phyloP scores from a whole-genome alignment of 2,113 vertebrate species.

The Alces alces region DNA sequence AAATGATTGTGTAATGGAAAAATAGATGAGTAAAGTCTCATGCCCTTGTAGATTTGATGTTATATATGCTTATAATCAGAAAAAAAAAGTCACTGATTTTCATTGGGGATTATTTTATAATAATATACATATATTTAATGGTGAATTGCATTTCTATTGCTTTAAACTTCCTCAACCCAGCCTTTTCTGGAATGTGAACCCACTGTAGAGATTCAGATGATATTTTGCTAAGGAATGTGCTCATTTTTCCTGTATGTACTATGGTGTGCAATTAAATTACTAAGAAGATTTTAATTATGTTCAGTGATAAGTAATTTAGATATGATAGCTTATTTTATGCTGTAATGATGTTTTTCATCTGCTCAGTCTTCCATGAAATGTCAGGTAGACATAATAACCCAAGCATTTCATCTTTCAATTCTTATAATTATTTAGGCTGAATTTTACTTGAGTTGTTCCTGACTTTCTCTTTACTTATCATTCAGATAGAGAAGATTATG shows the following conservation, averaged over 20 bases:
- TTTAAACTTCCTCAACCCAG: not conserved
- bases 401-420: slow-evolving; percentile 38
- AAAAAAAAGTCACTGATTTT: not conserved
- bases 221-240: not conserved
- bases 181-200: not conserved
- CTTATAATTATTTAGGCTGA: slow-evolving; percentile 44
- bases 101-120: not conserved
- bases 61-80: not conserved
- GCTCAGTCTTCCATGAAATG: slow-evolving; percentile 37
- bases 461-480: slow-evolving; percentile 60
- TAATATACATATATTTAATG: not conserved
- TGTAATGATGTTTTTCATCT: slow-evolving; percentile 42
- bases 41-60: not conserved
- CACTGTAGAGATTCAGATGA: not conserved
- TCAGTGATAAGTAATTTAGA: slow-evolving; percentile 27
- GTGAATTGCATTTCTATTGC: not conserved
- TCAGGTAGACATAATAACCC: slow-evolving; percentile 41
- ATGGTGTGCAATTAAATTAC: slow-evolving; percentile 54
- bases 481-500: slow-evolving; percentile 60
- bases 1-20: not conserved
- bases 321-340: slow-evolving; percentile 38
- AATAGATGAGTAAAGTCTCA: not conserved
- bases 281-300: slow-evolving; percentile 64
- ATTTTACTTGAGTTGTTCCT: slow-evolving; percentile 45
- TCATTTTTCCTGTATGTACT: not conserved